A percentile compares a stretch with the other conserved stretches of the same genome.
These are phyloP conservation scores for Tachina fera DNA, from an alignment of 2,888 invertebrate species.

Conservation along the genomic window DNA sequence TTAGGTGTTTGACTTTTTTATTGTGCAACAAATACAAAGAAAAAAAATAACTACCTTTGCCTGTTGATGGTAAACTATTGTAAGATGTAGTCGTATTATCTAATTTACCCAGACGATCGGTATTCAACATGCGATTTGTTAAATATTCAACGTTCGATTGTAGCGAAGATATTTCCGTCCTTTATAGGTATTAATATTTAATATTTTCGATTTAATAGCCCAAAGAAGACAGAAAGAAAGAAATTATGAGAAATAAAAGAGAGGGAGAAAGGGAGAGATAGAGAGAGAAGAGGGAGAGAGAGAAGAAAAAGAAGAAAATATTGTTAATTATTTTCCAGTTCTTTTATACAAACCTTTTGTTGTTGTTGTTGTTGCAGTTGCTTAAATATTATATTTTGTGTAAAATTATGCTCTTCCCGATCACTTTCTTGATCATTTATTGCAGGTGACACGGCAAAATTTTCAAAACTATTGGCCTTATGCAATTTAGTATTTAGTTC, in stretches of 20 bases:
- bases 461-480: conserved; percentile 48
- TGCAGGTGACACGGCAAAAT: background rate
- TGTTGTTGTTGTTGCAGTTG: conserved; percentile 39
- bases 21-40: too few species aligned
- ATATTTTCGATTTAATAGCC: conserved; percentile 10
- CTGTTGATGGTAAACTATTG: conserved; percentile 78
- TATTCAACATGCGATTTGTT: conserved; percentile 82
- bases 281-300: conserved; percentile 60
- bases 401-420: conserved; percentile 77
- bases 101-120: conserved; percentile 81
- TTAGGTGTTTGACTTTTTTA: too few species aligned
- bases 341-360: conserved; percentile 64
- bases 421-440: conserved; percentile 71
- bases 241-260: conserved; percentile 35
- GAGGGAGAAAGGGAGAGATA: conserved; percentile 57
- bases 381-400: conserved; percentile 57
- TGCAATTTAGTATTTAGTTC: conserved; percentile 73
- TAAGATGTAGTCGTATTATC: conserved; percentile 79
- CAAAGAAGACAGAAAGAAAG: conserved; percentile 57
- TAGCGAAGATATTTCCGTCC: conserved; percentile 83
- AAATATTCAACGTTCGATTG: conserved; percentile 83
- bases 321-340: conserved; percentile 42
- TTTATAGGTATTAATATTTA: conserved; percentile 58
- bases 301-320: conserved; percentile 66
- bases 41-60: conserved; percentile 77